Evolutionary conservation across 2,888 invertebrate genomes (phyloP).

Genomic region (Drepana falcataria): DNA sequence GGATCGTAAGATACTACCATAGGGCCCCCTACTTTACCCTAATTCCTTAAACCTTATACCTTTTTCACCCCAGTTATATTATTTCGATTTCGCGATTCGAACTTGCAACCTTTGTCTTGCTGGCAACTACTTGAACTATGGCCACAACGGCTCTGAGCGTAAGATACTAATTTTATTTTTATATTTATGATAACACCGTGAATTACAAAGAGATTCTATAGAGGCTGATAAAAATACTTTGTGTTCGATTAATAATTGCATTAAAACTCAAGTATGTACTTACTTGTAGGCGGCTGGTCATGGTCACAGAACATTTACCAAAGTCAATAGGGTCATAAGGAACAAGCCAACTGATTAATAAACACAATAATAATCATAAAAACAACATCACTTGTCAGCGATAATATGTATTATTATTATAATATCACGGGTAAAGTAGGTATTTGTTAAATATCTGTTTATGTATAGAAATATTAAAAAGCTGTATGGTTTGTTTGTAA

Average conservation of each 20-base stretch:
- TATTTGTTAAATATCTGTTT: background rate
- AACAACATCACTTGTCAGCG: slow-evolving; percentile 1
- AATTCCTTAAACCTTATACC: too few species aligned
- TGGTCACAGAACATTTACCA: slow-evolving; percentile 18
- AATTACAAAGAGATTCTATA: too few species aligned
- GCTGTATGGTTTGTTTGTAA: too few species aligned
- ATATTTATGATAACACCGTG: too few species aligned
- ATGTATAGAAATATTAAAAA: background rate
- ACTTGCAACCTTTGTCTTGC: too few species aligned
- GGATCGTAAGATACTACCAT: too few species aligned
- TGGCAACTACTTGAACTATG: too few species aligned
- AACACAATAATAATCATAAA: slow-evolving; percentile 16
- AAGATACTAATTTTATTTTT: too few species aligned
- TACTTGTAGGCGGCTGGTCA: slow-evolving; percentile 21
- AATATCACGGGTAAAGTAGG: background rate
- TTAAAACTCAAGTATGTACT: slow-evolving; percentile 9
- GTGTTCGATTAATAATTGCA: background rate
- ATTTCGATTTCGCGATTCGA: too few species aligned
- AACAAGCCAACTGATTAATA: slow-evolving; percentile 21
- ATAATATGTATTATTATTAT: background rate
- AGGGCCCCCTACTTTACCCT: too few species aligned
- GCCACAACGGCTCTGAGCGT: too few species aligned
- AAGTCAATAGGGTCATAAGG: slow-evolving; percentile 30
- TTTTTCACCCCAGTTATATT: too few species aligned
- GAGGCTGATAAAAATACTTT: slow-evolving; percentile 1